Evolutionary conservation across 2,113 vertebrate genomes (phyloP).

Genomic region (Nycticryphes semicollaris): DNA sequence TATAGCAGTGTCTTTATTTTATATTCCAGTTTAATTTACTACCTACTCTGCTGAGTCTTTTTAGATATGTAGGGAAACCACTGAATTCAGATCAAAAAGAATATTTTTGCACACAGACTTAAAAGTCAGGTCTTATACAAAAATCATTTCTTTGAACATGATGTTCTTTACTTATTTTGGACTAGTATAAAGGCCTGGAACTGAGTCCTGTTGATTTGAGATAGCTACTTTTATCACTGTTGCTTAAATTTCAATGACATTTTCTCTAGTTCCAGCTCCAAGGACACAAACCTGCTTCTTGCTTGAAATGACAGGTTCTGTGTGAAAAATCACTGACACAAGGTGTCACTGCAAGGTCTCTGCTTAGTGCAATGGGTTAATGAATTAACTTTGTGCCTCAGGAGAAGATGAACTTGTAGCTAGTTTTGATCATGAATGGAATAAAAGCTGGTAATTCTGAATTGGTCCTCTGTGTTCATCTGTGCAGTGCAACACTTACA

Average conservation of each 20-base stretch:
- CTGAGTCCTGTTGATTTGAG: constrained; percentile 34
- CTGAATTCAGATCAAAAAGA: constrained; percentile 63
- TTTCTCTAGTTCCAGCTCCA: constrained; percentile 43
- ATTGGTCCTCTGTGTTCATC: neutral
- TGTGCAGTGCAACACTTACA: neutral
- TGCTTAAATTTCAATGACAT: constrained; percentile 54
- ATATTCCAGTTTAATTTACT: constrained; percentile 27
- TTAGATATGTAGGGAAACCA: constrained; percentile 22
- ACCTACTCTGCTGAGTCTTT: constrained; percentile 24
- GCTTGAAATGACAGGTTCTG: neutral
- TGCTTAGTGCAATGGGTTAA: neutral
- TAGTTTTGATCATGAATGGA: constrained; percentile 17
- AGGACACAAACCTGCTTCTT: constrained; percentile 25
- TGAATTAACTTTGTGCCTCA: neutral
- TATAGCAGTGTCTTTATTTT: neutral
- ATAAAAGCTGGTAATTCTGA: neutral
- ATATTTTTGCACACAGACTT: constrained; percentile 52
- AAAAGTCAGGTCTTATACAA: constrained; percentile 62
- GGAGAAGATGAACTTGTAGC: neutral
- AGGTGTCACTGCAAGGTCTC: neutral
- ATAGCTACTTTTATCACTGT: constrained; percentile 54
- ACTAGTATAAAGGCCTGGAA: constrained; percentile 56
- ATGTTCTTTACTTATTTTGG: constrained; percentile 66
- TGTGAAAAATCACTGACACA: neutral
- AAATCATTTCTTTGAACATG: constrained; percentile 60